Evolutionary conservation across 2,888 invertebrate species (phyloP).

Genomic region (Apamea monoglypha): DNA sequence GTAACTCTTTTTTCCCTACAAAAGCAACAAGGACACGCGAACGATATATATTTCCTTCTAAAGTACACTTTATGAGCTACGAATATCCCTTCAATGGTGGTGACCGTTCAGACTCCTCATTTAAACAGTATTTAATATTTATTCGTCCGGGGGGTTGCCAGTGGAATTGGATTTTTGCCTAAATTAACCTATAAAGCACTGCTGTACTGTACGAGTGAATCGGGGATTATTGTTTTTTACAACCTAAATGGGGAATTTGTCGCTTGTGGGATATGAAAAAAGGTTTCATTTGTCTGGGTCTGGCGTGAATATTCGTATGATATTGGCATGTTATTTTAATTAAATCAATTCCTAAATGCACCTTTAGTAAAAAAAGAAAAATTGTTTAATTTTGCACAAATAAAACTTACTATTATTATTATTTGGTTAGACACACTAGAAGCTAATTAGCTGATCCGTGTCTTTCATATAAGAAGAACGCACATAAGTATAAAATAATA

Average conservation of each 20-base stretch:
- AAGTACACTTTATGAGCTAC: conserved; percentile 56
- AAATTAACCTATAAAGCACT: conserved; percentile 62
- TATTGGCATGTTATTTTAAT: too few relatives aligned
- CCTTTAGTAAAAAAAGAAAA: background rate
- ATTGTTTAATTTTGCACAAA: background rate
- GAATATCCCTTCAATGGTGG: conserved; percentile 52
- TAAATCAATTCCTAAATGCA: conserved; percentile 1
- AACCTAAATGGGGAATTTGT: conserved; percentile 48
- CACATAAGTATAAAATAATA: conserved; percentile 1
- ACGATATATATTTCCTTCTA: conserved; percentile 32
- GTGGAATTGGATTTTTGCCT: conserved; percentile 60
- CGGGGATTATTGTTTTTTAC: conserved; percentile 65
- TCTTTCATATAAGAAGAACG: background rate
- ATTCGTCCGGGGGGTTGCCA: conserved; percentile 58
- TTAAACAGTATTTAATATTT: conserved; percentile 66
- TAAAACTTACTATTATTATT: too few relatives aligned
- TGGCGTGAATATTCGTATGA: too few relatives aligned
- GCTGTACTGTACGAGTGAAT: conserved; percentile 58
- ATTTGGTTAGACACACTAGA: too few relatives aligned
- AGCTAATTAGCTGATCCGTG: too few relatives aligned
- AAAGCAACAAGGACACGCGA: conserved; percentile 23
- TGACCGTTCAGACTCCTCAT: conserved; percentile 52
- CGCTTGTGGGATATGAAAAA: conserved; percentile 7
- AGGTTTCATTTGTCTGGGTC: background rate
- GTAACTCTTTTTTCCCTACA: conserved; percentile 26